phyloP scores from a whole-genome alignment of 2,113 vertebrate species.

The Hyperopisus bebe region DNA sequence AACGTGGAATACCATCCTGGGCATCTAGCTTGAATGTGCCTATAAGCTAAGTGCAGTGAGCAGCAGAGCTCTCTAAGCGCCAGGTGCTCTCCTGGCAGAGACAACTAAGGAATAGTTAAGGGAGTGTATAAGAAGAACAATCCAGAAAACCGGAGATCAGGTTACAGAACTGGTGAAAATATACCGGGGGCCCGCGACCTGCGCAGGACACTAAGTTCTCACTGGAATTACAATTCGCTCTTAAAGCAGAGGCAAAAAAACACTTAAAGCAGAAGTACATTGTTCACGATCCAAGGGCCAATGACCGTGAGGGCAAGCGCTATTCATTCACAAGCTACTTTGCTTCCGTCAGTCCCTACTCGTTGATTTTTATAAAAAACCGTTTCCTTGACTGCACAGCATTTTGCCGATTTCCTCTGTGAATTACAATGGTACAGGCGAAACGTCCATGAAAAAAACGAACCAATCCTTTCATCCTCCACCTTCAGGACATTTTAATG shows the following conservation, averaged over 20 bases:
- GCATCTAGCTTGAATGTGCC: not conserved
- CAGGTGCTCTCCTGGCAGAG: not conserved
- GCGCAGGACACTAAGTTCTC: not conserved
- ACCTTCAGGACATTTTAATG: not conserved
- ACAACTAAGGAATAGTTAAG: not conserved
- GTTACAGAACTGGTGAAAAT: conserved; percentile 4
- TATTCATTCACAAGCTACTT: not conserved
- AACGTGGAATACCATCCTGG: not conserved
- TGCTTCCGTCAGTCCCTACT: not conserved
- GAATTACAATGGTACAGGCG: not conserved
- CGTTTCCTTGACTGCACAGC: not conserved
- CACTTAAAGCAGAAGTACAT: not conserved
- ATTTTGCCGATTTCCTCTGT: not conserved
- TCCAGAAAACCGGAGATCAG: conserved; percentile 5
- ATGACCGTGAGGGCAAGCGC: not conserved
- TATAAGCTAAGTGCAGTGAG: not conserved
- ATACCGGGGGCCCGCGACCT: conserved; percentile 1
- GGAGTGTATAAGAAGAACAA: not conserved
- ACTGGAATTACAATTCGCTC: not conserved
- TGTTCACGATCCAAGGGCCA: not conserved
- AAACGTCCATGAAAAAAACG: not conserved
- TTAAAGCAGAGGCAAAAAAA: not conserved
- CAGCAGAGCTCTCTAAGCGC: not conserved
- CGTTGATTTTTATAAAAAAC: not conserved
- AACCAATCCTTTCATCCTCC: not conserved